Evolutionary conservation across 2,888 invertebrate genomes (phyloP).

Genomic region (Mantis religiosa): DNA sequence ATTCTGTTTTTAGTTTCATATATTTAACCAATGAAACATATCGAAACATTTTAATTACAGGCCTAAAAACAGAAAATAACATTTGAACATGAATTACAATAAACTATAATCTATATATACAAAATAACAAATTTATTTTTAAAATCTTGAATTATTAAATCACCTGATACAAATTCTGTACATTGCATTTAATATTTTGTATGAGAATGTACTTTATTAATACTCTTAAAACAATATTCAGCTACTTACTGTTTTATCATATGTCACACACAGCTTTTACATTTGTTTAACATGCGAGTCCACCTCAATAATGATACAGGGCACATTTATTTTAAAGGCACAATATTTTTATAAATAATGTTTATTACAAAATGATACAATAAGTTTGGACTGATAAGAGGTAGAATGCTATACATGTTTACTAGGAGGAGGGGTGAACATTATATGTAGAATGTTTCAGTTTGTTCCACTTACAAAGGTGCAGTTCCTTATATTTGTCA

Average conservation of each 20-base stretch:
- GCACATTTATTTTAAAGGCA: neutral
- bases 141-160: neutral
- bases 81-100: neutral
- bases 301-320: neutral
- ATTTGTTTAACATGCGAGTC: neutral
- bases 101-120: neutral
- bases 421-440: neutral
- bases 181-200: neutral
- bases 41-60: neutral
- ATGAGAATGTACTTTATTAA: neutral
- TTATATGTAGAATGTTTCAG: neutral
- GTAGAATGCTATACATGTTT: neutral
- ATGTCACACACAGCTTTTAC: neutral
- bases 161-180: neutral
- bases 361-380: neutral
- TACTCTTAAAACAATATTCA: neutral
- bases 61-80: neutral
- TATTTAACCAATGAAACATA: neutral
- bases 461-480: neutral
- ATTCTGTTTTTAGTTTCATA: neutral
- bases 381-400: neutral
- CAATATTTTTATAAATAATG: neutral
- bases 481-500: neutral
- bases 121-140: neutral
- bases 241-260: neutral